Conservation (phyloP, 2,797 vertebrate genomes). For the Oreortyx pictus region DNA sequence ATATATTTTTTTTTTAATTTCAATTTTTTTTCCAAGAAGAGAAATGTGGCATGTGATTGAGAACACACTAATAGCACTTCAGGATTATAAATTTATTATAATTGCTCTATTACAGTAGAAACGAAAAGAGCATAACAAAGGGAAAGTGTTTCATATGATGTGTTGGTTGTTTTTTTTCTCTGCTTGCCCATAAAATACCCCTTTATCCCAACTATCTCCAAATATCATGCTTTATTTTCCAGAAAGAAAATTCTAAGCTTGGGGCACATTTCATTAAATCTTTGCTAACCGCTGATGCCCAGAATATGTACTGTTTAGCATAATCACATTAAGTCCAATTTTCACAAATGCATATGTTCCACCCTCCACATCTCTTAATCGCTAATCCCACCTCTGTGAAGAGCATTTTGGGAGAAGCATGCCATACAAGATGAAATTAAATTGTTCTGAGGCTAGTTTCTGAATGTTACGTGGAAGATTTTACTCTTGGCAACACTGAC, state of each 20-base stretch:
- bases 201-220: not conserved
- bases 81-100: not conserved
- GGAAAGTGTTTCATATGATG: not conserved
- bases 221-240: conserved; percentile 15
- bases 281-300: conserved; percentile 3
- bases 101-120: not conserved
- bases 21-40: not conserved
- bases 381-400: conserved; percentile 4
- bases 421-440: not conserved
- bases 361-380: conserved; percentile 28
- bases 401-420: not conserved
- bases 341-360: conserved; percentile 1
- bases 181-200: not conserved
- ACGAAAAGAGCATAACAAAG: not conserved
- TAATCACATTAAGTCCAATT: conserved; percentile 56
- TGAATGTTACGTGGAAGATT: not conserved
- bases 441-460: not conserved
- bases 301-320: conserved; percentile 37
- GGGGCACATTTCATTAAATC: conserved; percentile 49
- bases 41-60: not conserved
- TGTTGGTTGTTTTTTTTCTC: conserved; percentile 33
- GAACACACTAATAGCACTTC: not conserved
- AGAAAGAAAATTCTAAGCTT: conserved; percentile 11
- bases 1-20: not conserved
- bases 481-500: not conserved